Conservation (phyloP, 2,888 invertebrate species). For the Strigamia crassipes region DNA sequence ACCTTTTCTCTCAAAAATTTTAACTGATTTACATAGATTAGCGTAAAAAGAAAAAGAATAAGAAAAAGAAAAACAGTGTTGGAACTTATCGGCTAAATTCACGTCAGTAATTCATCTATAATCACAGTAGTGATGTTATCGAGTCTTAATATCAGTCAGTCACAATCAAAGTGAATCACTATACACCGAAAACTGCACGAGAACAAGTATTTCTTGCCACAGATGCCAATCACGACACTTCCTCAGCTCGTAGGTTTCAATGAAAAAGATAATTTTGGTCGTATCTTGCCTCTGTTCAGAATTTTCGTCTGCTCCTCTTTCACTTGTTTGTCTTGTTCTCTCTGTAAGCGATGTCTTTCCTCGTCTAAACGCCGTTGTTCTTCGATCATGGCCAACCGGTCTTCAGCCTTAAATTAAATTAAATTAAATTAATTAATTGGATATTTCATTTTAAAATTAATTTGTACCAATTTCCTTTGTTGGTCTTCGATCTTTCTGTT, state of each 20-base stretch:
- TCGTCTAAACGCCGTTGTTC: conserved; percentile 96
- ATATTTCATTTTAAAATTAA: too few relatives aligned
- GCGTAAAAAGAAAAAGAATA: neutral
- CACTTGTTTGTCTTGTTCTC: conserved; percentile 87
- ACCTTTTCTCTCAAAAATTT: neutral
- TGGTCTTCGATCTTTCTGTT: conserved; percentile 97
- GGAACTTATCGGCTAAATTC: neutral
- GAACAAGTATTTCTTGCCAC: neutral
- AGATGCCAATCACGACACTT: neutral
- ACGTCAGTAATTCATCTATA: neutral
- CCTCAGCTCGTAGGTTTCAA: conserved; percentile 59
- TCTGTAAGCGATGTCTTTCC: conserved; percentile 87
- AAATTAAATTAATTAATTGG: too few relatives aligned
- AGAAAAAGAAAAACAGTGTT: neutral
- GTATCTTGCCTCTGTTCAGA: conserved; percentile 93
- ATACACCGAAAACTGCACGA: neutral
- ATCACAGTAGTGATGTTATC: neutral
- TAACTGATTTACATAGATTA: neutral
- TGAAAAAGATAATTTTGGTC: conserved; percentile 92
- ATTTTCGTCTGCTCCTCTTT: conserved; percentile 97
- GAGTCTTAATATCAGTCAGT: neutral
- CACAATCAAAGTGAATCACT: neutral
- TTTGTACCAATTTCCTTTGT: conserved; percentile 86
- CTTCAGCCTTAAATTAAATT: conserved; percentile 85
- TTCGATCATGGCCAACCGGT: conserved; percentile 93